Conservation (phyloP, 1,140 invertebrate species). For the Neodiprion lecontei region DNA sequence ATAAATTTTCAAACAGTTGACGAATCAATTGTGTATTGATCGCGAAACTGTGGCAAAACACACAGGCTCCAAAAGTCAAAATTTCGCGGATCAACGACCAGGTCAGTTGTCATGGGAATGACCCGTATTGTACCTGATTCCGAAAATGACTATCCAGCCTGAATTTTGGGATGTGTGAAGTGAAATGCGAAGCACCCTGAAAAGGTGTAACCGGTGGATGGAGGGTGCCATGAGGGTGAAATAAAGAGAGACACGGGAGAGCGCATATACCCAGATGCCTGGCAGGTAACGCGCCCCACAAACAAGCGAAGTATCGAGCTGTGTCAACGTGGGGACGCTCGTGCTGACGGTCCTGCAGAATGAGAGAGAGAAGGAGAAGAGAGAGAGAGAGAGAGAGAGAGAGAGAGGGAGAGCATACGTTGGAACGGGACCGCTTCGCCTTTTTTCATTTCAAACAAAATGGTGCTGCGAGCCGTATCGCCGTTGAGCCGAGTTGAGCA, state of each 20-base stretch:
- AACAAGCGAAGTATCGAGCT: not conserved
- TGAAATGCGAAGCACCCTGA: not conserved
- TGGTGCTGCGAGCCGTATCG: not conserved
- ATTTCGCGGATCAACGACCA: no score
- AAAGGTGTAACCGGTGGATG: not conserved
- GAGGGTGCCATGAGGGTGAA: not conserved
- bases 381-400: no score
- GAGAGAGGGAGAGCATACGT: no score
- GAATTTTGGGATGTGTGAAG: not conserved
- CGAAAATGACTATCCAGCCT: not conserved
- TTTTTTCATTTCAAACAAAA: slow-evolving; percentile 8
- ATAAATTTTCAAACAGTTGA: no score
- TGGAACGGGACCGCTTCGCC: not conserved
- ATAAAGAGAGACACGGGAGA: not conserved
- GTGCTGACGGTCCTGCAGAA: not conserved
- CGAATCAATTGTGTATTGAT: no score
- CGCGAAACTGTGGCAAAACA: no score
- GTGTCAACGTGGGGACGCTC: not conserved
- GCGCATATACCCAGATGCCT: not conserved
- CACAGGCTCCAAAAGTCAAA: no score
- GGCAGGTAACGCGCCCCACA: not conserved
- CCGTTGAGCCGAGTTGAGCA: not conserved
- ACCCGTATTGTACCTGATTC: no score
- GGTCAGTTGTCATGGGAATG: no score
- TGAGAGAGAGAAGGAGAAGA: not conserved